Percentiles rank a stretch among this genome's conserved stretches.
These are phyloP conservation scores for Apis dorsata DNA, from an alignment of 1,140 invertebrate genomes.

Conservation along the genomic window DNA sequence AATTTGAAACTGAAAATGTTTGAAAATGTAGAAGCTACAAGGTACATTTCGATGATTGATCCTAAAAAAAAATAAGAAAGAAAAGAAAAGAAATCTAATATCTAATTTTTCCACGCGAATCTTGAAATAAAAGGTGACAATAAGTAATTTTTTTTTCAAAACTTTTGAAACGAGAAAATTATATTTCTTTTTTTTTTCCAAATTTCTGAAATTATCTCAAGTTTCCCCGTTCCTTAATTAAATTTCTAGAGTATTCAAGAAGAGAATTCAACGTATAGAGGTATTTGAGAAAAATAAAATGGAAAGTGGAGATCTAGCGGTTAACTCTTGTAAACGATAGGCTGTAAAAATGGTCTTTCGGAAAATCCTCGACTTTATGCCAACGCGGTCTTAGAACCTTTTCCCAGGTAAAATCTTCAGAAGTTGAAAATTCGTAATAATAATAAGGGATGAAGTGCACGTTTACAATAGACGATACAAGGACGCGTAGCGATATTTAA, in stretches of 20 bases:
- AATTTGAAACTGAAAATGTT: no score
- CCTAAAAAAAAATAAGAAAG: no score
- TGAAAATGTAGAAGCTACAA: neutral
- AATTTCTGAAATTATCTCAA: no score
- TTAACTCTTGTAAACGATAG: constrained; percentile 1
- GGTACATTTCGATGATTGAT: neutral
- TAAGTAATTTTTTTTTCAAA: no score
- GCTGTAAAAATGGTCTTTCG: neutral
- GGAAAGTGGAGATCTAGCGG: neutral
- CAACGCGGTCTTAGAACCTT: neutral
- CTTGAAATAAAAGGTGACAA: neutral
- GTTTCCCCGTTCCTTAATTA: no score
- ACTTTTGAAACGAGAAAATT: no score
- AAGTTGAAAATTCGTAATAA: constrained; percentile 21
- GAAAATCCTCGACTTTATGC: constrained; percentile 33
- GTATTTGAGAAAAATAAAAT: neutral
- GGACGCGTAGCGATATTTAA: constrained; percentile 17
- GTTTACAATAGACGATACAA: constrained; percentile 37
- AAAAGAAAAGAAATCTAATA: neutral
- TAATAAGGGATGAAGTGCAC: constrained; percentile 44
- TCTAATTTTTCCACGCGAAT: no score
- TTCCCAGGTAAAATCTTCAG: constrained; percentile 34
- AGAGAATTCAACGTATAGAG: no score
- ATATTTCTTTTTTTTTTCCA: no score
- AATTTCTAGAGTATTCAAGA: no score